phyloP scores from a whole-genome alignment of 2,888 invertebrate genomes.

The Mythimna lalbum region DNA sequence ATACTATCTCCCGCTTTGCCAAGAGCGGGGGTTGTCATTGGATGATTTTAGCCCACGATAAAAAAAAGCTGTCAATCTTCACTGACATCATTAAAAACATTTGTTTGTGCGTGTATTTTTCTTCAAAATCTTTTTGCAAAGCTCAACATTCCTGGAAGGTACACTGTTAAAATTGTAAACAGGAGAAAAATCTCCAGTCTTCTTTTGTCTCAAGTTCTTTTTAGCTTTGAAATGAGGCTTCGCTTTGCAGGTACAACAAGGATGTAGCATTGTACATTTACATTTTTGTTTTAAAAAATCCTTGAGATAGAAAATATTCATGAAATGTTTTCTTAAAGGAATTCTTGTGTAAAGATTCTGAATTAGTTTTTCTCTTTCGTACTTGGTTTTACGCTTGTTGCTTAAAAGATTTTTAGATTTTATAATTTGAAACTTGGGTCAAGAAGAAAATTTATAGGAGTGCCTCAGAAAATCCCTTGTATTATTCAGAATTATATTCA shows the following conservation, averaged over 20 bases:
- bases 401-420: conserved; percentile 26
- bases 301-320: conserved; percentile 37
- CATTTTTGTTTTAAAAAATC: conserved; percentile 46
- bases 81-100: not conserved
- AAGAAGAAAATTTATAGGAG: conserved; percentile 3
- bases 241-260: conserved; percentile 47
- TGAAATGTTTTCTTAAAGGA: conserved; percentile 41
- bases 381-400: conserved; percentile 13
- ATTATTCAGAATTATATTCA: conserved; percentile 6
- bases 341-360: conserved; percentile 28
- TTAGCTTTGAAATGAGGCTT: conserved; percentile 79
- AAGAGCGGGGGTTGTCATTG: too few species aligned
- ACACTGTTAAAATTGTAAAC: conserved; percentile 24
- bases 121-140: not conserved
- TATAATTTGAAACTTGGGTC: not conserved
- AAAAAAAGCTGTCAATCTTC: not conserved
- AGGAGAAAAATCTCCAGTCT: conserved; percentile 38
- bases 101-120: not conserved
- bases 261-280: conserved; percentile 52
- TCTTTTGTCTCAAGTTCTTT: conserved; percentile 91
- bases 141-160: conserved; percentile 11
- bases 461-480: not conserved
- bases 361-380: conserved; percentile 15
- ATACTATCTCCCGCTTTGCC: too few species aligned
- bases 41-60: too few species aligned